These are phyloP conservation scores for Lophochroa leadbeateri DNA, from an alignment of 2,113 vertebrate species.

Conservation along the genomic window DNA sequence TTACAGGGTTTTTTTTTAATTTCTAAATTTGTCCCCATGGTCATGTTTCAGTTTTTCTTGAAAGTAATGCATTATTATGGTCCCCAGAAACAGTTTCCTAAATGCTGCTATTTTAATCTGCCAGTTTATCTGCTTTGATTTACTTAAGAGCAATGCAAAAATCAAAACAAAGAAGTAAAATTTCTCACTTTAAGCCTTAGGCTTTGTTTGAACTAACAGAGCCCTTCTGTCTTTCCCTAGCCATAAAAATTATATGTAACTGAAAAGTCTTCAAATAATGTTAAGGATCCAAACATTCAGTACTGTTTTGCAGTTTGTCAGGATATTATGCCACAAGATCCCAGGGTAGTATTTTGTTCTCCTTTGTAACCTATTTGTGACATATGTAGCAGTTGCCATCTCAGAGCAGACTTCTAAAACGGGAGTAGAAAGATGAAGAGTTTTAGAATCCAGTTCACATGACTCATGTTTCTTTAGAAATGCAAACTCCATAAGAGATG, in stretches of 20 bases:
- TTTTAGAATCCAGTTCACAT: background rate
- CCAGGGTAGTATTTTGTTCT: background rate
- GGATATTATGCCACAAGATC: background rate
- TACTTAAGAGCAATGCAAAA: background rate
- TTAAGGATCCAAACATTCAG: background rate
- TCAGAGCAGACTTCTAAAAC: background rate
- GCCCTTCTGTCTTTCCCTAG: background rate
- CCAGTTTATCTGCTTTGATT: background rate
- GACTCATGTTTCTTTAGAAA: background rate
- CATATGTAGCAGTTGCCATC: background rate
- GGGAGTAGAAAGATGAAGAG: background rate
- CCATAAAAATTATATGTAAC: background rate
- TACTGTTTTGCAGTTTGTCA: background rate
- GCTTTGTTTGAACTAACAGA: background rate
- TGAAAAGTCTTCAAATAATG: background rate
- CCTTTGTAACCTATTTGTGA: background rate
- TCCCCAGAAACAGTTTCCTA: background rate
- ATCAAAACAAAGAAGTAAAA: background rate
- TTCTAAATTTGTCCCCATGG: background rate
- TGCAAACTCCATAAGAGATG: background rate
- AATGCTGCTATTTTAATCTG: background rate
- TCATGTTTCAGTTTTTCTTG: background rate
- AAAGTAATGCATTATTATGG: background rate
- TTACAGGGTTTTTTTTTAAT: background rate
- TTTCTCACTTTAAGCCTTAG: background rate